phyloP scores from a whole-genome alignment of 2,113 vertebrate species.

The Lampris megalopsis region DNA sequence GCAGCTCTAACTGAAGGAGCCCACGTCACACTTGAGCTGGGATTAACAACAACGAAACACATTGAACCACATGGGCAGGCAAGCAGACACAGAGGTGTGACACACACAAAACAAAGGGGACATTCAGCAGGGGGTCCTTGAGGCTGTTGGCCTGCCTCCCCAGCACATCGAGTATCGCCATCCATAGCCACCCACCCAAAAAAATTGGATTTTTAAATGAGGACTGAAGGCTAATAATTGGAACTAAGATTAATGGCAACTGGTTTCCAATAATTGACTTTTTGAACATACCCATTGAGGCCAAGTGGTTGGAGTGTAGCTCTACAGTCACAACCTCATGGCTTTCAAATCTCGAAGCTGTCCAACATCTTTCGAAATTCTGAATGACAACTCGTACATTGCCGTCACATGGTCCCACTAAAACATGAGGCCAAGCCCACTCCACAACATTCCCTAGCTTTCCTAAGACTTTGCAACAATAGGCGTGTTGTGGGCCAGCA shows the following conservation, averaged over 20 bases:
- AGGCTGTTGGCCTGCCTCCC: constrained; percentile 23
- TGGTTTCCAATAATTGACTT: neutral
- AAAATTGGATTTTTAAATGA: too few relatives aligned
- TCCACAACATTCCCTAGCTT: constrained; percentile 79
- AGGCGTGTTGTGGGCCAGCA: constrained; percentile 73
- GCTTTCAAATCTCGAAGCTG: constrained; percentile 44
- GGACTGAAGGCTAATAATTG: too few relatives aligned
- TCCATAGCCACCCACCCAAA: constrained; percentile 17
- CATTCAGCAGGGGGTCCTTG: constrained; percentile 60
- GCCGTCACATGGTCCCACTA: constrained; percentile 57
- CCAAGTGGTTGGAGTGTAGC: neutral
- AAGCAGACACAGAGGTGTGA: neutral
- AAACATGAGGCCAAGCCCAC: constrained; percentile 71
- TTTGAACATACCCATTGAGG: constrained; percentile 2
- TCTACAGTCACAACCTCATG: constrained; percentile 15
- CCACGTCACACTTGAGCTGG: neutral
- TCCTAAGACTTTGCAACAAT: constrained; percentile 78
- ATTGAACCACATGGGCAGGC: constrained; percentile 13
- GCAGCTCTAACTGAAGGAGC: constrained; percentile 8
- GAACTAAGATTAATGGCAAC: neutral
- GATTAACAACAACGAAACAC: constrained; percentile 28
- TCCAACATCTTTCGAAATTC: constrained; percentile 42
- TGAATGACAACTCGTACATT: constrained; percentile 46
- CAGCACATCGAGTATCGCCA: constrained; percentile 2
- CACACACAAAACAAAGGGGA: constrained; percentile 58